A percentile compares a stretch with the other conserved stretches of the same genome.
Conservation (phyloP, 2,113 vertebrate species). For the Pangasianodon hypophthalmus region DNA sequence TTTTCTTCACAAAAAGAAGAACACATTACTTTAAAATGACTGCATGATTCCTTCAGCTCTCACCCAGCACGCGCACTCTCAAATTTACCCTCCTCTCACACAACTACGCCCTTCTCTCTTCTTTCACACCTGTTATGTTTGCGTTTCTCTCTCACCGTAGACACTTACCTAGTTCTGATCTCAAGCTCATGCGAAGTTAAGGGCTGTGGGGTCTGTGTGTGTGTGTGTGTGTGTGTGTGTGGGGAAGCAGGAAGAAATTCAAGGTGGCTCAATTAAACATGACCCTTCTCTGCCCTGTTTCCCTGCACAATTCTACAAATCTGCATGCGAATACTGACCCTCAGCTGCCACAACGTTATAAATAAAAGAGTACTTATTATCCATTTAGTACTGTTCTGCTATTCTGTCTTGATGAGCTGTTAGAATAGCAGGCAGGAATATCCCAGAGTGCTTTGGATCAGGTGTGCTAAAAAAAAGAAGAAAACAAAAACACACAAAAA, state of each 20-base stretch:
- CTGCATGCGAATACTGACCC: constrained; percentile 89
- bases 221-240: background rate
- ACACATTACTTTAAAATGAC: background rate
- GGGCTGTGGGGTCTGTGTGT: background rate
- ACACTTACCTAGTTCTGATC: background rate
- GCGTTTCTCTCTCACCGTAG: background rate
- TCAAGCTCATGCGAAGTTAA: constrained; percentile 4
- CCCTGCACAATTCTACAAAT: constrained; percentile 83
- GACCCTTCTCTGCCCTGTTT: constrained; percentile 87
- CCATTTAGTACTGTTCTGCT: constrained; percentile 84
- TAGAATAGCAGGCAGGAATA: constrained; percentile 49
- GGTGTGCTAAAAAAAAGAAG: background rate
- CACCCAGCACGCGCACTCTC: background rate
- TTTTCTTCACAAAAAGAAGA: background rate
- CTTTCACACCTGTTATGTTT: background rate
- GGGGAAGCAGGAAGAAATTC: constrained; percentile 20
- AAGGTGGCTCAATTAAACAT: constrained; percentile 77
- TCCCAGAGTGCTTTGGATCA: constrained; percentile 3
- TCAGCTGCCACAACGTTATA: constrained; percentile 82
- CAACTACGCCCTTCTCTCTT: background rate
- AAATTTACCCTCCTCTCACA: background rate
- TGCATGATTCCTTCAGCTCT: background rate
- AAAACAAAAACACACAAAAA: background rate
- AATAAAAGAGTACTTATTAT: constrained; percentile 87
- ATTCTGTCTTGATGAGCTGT: constrained; percentile 77